Evolutionary conservation across 1,140 invertebrate genomes (phyloP), one percentile per base, ranked within the genome.

Genomic region (Trigoniulus corallinus): DNA sequence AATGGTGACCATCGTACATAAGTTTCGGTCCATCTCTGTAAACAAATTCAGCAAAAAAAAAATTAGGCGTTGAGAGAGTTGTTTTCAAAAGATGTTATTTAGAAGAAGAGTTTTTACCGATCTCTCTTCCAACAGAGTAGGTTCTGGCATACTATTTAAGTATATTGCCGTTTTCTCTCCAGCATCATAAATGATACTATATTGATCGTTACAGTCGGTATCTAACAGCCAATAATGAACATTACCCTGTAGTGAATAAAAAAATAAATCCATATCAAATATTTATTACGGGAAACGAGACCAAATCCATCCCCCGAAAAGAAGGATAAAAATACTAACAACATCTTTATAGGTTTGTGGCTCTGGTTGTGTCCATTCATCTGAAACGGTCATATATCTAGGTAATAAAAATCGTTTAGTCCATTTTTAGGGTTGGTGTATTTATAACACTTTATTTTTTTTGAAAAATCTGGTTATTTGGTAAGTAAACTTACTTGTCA

Each of bases 1-100:
- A 92, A 69, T 1, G 92, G 94, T 21, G 94, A 98, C 94, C 95
- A 98, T 57, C 85, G 84, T 1, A 94, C 84, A 62, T 91, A 91
- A 0, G 86, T 88, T 64, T 97, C 91, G 13, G 89, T 92, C 88
- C 91, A 95, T 53, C 80, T 75, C 85, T 24, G n/a, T 18, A 53
- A 20, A 43, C 12, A 51, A 23, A 44, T 40, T 24, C 13, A 27
- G 41, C 24, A 40, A 40, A 21, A 42, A 57, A n/a, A n/a, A 56
- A 41, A 56, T 41, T 51, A 45, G 41, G 7, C 15, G 21, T 56
- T 39, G 45, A 47, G 29, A 40, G n/a, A n/a, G n/a, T 37, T 21
- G 21, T 24, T 53, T 54, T 25, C 13, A 52, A 10, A 21, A 27
- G n/a, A n/a, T n/a, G n/a, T 26, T 12, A 23, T 41, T 45, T 22